phyloP scores from a whole-genome alignment of 2,888 invertebrate species.

The Drosophila atripex region DNA sequence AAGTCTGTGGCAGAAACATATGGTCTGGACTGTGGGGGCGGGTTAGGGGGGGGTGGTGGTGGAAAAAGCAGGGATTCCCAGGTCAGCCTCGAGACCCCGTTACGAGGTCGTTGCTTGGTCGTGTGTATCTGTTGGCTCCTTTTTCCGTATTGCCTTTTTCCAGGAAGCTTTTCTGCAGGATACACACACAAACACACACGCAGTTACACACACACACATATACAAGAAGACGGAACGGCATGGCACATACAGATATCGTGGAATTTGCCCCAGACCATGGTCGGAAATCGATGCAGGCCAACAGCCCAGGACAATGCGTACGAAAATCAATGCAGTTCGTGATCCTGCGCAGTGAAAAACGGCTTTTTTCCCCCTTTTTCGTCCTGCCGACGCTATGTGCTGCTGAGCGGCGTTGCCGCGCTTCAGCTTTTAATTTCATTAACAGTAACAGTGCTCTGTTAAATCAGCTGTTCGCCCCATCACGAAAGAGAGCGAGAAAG shows the following conservation, averaged over 20 bases:
- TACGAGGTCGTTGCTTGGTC: conserved; percentile 21
- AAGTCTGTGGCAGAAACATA: background rate
- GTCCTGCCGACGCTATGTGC: conserved; percentile 8
- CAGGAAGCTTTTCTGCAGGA: conserved; percentile 20
- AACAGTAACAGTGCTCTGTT: conserved; percentile 50
- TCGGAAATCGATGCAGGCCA: conserved; percentile 68
- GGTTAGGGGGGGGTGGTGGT: background rate
- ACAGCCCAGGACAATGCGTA: conserved; percentile 67
- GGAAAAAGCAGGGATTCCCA: conserved; percentile 2
- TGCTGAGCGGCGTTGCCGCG: conserved; percentile 38
- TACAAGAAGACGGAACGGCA: too few species aligned
- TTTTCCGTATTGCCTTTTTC: conserved; percentile 24
- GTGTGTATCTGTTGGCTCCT: conserved; percentile 21
- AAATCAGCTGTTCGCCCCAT: conserved; percentile 55
- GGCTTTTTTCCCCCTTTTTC: conserved; percentile 47
- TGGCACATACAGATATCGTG: conserved; percentile 51
- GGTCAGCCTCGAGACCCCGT: conserved; percentile 12
- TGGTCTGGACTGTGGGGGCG: background rate
- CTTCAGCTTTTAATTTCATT: conserved; percentile 41
- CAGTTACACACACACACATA: background rate
- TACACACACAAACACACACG: conserved; percentile 7
- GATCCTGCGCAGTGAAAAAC: conserved; percentile 53
- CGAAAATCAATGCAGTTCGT: conserved; percentile 30
- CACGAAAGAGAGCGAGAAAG: conserved; percentile 7
- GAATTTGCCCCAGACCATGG: conserved; percentile 78